Evolutionary conservation across 35 echinoderm and acorn worm genomes (phyloP).

Genomic region (Amphiura filiformis): DNA sequence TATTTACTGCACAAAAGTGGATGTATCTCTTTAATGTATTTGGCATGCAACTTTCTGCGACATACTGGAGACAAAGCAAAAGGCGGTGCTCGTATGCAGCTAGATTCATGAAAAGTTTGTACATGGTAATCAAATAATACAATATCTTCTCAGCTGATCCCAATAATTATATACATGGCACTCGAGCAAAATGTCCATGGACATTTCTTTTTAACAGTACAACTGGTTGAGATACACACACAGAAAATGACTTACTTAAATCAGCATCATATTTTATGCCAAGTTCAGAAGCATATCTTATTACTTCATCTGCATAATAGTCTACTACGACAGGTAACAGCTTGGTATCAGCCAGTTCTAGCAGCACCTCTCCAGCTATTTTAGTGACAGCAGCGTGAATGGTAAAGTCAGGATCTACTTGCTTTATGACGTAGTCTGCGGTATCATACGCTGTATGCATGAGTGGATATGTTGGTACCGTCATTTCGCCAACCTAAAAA

Average conservation of each 20-base stretch:
- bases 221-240: too few species aligned
- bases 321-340: slow-evolving; percentile 42
- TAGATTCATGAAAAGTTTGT: too few species aligned
- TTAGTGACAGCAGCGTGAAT: slow-evolving; percentile 59
- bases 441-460: slow-evolving; percentile 61
- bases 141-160: too few species aligned
- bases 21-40: too few species aligned
- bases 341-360: slow-evolving; percentile 42
- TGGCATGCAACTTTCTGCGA: too few species aligned
- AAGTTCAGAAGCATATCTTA: slow-evolving; percentile 37
- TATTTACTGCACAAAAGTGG: too few species aligned
- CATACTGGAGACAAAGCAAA: too few species aligned
- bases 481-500: slow-evolving; percentile 21
- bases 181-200: too few species aligned
- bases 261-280: not conserved
- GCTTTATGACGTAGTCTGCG: slow-evolving; percentile 24
- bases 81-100: too few species aligned
- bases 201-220: too few species aligned
- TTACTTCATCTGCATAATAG: slow-evolving; percentile 50
- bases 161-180: too few species aligned
- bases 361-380: slow-evolving; percentile 40
- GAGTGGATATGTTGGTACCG: slow-evolving; percentile 53
- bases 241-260: not conserved
- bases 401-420: slow-evolving; percentile 38
- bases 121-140: too few species aligned